These are phyloP conservation scores for Xiphophorus birchmanni DNA, from an alignment of 2,797 vertebrate genomes.

Conservation along the genomic window DNA sequence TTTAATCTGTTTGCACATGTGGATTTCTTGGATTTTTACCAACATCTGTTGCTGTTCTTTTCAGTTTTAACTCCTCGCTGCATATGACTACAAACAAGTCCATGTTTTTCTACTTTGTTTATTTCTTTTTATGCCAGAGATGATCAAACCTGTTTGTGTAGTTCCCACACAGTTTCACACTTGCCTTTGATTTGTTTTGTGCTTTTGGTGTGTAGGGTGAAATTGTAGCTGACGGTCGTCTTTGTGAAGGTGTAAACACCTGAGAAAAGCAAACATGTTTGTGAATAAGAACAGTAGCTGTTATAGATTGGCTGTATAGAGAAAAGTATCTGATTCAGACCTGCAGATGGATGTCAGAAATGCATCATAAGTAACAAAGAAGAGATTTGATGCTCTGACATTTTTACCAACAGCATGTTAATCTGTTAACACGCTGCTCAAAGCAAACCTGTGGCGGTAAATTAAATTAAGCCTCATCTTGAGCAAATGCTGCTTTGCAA, in stretches of 20 bases:
- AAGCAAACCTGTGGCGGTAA: not conserved
- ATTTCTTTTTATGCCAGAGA: not conserved
- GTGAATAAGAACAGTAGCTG: not conserved
- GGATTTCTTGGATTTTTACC: too few species aligned
- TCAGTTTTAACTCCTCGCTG: not conserved
- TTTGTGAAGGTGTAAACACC: slow-evolving; percentile 27
- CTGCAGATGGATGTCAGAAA: slow-evolving; percentile 1
- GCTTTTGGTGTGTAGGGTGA: slow-evolving; percentile 12
- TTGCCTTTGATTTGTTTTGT: slow-evolving; percentile 3
- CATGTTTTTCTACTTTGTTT: not conserved
- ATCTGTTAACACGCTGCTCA: not conserved
- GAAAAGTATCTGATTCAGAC: slow-evolving; percentile 15
- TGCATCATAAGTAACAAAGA: not conserved
- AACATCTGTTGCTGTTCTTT: not conserved
- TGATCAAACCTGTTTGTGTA: not conserved
- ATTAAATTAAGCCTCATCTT: not conserved
- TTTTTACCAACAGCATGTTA: not conserved
- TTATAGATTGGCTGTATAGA: slow-evolving; percentile 5
- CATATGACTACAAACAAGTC: not conserved
- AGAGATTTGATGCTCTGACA: not conserved
- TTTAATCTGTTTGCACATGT: not conserved
- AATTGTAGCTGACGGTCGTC: slow-evolving; percentile 16
- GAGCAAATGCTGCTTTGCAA: not conserved
- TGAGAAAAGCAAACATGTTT: slow-evolving; percentile 28
- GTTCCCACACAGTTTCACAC: not conserved